phyloP scores from a whole-genome alignment of 2,113 vertebrate species.

The Bos javanicus region DNA sequence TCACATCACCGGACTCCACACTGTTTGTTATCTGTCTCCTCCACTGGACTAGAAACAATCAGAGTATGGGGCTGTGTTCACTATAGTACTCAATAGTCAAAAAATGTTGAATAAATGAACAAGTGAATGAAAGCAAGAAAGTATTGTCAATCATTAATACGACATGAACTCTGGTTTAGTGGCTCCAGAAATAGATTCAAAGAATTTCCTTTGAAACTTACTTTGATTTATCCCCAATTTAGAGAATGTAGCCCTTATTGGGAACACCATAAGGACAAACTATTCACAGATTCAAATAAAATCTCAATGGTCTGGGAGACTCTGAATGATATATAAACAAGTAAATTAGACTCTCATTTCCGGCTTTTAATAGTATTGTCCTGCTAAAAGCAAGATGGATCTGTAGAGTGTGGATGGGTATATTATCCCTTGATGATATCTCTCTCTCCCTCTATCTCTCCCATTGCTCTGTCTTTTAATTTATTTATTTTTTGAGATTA shows the following conservation, averaged over 20 bases:
- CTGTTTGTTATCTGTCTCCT: neutral
- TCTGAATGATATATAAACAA: neutral
- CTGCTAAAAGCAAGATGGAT: constrained; percentile 9
- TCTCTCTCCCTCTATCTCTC: neutral
- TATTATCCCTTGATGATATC: neutral
- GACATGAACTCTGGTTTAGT: neutral
- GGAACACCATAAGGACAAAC: neutral
- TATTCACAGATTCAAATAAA: neutral
- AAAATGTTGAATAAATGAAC: neutral
- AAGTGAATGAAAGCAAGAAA: neutral
- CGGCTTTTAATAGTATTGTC: neutral
- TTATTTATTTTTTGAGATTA: neutral
- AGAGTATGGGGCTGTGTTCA: neutral
- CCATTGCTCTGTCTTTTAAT: neutral
- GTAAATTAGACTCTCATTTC: neutral
- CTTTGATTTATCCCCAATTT: neutral
- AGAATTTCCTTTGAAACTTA: neutral
- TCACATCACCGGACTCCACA: neutral
- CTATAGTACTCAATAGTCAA: neutral
- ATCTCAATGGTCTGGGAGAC: neutral
- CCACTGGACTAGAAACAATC: neutral
- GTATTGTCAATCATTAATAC: too few relatives aligned
- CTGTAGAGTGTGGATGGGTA: neutral
- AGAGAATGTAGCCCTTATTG: neutral
- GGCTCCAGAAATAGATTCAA: neutral